Evolutionary conservation across 2,888 invertebrate species (phyloP).

Genomic region (Neria commutata): DNA sequence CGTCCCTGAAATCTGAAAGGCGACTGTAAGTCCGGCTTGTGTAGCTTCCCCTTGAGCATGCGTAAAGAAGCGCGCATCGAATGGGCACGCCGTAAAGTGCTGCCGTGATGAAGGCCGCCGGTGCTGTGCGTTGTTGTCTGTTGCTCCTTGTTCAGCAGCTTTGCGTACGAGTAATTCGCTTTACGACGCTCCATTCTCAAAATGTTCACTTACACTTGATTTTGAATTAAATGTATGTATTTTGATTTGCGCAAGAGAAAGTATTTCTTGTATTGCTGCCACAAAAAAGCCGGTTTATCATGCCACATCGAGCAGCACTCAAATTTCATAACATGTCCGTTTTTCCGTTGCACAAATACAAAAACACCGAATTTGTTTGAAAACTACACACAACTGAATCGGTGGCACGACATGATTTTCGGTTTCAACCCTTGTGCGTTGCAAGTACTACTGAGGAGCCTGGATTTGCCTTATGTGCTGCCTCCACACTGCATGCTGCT

Average conservation of each 20-base stretch:
- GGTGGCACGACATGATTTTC: not conserved
- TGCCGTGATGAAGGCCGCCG: not conserved
- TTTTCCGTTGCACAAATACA: not conserved
- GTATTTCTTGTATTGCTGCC: not conserved
- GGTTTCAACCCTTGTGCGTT: not conserved
- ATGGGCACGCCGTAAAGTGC: slow-evolving; percentile 67
- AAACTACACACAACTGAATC: not conserved
- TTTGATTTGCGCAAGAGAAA: not conserved
- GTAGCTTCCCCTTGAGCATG: slow-evolving; percentile 68
- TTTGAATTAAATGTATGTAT: slow-evolving; percentile 11
- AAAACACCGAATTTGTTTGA: not conserved
- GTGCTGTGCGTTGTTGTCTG: not conserved
- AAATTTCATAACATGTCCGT: not conserved
- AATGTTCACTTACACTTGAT: not conserved
- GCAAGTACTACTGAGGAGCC: not conserved
- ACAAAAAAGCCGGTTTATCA: not conserved
- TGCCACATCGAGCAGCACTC: not conserved
- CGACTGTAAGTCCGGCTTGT: slow-evolving; percentile 51
- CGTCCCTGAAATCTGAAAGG: slow-evolving; percentile 53
- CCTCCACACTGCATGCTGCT: too few relatives aligned
- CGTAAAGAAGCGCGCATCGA: slow-evolving; percentile 75
- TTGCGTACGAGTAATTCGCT: slow-evolving; percentile 45
- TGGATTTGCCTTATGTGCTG: not conserved
- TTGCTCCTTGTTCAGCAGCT: slow-evolving; percentile 38
- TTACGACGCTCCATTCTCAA: slow-evolving; percentile 49